Conservation (phyloP, 2,888 invertebrate genomes). For the Sinohyriopsis cumingii region DNA sequence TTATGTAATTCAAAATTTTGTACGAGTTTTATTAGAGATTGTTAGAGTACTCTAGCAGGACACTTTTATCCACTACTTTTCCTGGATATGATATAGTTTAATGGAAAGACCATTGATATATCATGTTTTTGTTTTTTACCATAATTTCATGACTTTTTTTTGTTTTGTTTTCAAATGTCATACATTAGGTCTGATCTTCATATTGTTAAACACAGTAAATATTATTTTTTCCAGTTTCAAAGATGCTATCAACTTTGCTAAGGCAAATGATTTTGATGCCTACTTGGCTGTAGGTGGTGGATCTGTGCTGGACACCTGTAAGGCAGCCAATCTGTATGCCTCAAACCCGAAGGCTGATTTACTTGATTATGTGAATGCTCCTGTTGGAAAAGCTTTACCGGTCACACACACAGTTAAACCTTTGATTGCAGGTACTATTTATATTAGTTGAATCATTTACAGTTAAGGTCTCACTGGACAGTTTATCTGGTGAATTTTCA, state of each 20-base stretch:
- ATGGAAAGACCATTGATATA: not conserved
- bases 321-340: conserved; percentile 89
- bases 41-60: too few relatives aligned
- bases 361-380: conserved; percentile 89
- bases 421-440: conserved; percentile 81
- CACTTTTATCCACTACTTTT: not conserved
- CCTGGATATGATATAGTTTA: not conserved
- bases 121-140: too few relatives aligned
- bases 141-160: too few relatives aligned
- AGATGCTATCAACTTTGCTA: conserved; percentile 85
- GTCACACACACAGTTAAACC: conserved; percentile 84
- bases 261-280: conserved; percentile 83
- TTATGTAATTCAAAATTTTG: too few relatives aligned
- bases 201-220: too few relatives aligned
- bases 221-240: conserved; percentile 75
- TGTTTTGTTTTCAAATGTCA: too few relatives aligned
- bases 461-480: too few relatives aligned
- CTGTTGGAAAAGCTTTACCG: conserved; percentile 87
- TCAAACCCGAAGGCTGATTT: conserved; percentile 87
- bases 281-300: conserved; percentile 92
- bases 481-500: too few relatives aligned
- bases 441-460: not conserved
- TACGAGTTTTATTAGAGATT: too few relatives aligned
- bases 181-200: too few relatives aligned
- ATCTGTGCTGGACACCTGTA: conserved; percentile 93